phyloP scores from a whole-genome alignment of 2,888 invertebrate species.

The Fragum whitleyi region DNA sequence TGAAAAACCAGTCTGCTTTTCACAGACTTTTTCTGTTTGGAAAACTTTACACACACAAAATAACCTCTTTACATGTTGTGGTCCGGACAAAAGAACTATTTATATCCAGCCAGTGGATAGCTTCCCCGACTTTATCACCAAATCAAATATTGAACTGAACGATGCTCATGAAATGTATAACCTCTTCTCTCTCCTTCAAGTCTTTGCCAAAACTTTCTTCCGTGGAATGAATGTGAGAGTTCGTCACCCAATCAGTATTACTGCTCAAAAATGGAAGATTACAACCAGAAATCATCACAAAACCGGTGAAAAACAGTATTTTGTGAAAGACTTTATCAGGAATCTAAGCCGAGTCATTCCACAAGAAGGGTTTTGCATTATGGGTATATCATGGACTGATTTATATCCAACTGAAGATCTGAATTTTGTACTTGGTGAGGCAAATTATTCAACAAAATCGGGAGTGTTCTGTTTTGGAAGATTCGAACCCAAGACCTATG shows the following conservation, averaged over 20 bases:
- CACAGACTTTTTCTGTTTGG: conserved; percentile 80
- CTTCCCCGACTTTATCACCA: conserved; percentile 78
- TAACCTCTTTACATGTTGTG: conserved; percentile 67
- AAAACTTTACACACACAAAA: conserved; percentile 70
- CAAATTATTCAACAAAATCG: conserved; percentile 68
- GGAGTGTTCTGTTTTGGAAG: conserved; percentile 82
- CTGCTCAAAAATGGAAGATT: conserved; percentile 72
- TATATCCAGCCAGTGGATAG: conserved; percentile 80
- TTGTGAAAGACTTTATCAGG: conserved; percentile 76
- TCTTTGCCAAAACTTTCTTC: conserved; percentile 79
- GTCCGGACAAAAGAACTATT: conserved; percentile 69
- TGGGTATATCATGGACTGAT: conserved; percentile 83
- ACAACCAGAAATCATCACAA: conserved; percentile 71
- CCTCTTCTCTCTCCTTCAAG: conserved; percentile 74
- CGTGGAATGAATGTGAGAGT: conserved; percentile 74
- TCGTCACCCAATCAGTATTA: conserved; percentile 67
- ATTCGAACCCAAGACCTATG: conserved; percentile 77
- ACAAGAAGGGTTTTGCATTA: conserved; percentile 76
- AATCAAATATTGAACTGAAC: conserved; percentile 64
- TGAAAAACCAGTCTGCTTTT: conserved; percentile 62
- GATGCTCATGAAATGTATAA: conserved; percentile 49
- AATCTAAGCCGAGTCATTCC: conserved; percentile 73
- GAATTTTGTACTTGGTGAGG: conserved; percentile 83
- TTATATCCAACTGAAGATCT: conserved; percentile 81
- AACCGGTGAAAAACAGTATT: conserved; percentile 77